Evolutionary conservation across 53 echinoderm and acorn worm genomes (phyloP), one percentile per base, ranked within the genome.

Genomic region (Crossaster papposus): DNA sequence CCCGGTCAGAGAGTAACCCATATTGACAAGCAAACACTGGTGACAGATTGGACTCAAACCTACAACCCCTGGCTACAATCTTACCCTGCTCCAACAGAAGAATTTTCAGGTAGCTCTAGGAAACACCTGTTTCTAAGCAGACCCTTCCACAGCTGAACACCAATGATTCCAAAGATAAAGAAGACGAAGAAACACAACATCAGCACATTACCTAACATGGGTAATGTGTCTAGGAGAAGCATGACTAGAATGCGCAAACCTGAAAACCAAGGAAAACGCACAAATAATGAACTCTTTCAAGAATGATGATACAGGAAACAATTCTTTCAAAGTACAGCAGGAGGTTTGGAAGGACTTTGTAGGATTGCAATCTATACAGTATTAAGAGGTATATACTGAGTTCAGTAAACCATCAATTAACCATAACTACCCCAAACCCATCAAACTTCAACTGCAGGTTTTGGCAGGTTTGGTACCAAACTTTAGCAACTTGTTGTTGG

Each of bases 81-180:
- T 89, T 89, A 92, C 92, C 92, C 92, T 44, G 89, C 75, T 89
- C 88, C 92, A 36, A 89, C n/a, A 52, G 91, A 23, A 11, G 74
- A 63, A 83, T 93, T 91, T 0, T 86, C 83, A 72, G 92, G 89
- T 4, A 94, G 87, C 31, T 93, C 92, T 58, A 99, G 80, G 87
- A 90, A 96, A 82, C 96, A 99, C 79, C 99, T 90, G 81, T 99
- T 96, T 54, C 99, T 90, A 20, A 99, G 96, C 62, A 96, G 91
- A 36, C 99, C 99, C 78, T 94, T 95, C 99, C 99, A 99, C 17
- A 99, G 93, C 89, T 99, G 99, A 11, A 99, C 99, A 54, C 99
- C 99, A 70, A 99, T 95, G 88, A 99, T 99, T 20, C 99, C 99
- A 88, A 99, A 99, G 89, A 99, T 99, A 91, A 99, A 99, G 99